Conservation (phyloP, 1,140 invertebrate species). For the Drosophila orena region DNA sequence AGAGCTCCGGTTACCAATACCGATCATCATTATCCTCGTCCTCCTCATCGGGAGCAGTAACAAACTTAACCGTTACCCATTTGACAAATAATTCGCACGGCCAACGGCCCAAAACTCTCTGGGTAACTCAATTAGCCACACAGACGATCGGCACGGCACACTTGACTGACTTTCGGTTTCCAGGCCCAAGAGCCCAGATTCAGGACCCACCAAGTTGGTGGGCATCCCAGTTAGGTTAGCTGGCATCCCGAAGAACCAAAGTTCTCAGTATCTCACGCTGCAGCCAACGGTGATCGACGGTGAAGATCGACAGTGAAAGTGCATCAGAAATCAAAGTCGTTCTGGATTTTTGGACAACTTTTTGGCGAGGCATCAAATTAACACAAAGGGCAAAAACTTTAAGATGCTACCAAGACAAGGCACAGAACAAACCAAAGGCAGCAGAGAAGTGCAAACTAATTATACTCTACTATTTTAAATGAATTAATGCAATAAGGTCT, state of each 20-base stretch:
- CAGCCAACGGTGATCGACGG: slow-evolving; percentile 32
- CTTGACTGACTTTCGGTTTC: slow-evolving; percentile 66
- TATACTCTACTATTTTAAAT: background rate
- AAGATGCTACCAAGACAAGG: slow-evolving; percentile 73
- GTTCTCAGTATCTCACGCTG: slow-evolving; percentile 72
- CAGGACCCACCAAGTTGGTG: slow-evolving; percentile 64
- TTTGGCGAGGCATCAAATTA: slow-evolving; percentile 75
- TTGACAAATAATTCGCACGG: slow-evolving; percentile 81
- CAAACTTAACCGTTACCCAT: slow-evolving; percentile 74
- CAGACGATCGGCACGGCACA: slow-evolving; percentile 49
- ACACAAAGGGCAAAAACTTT: slow-evolving; percentile 62
- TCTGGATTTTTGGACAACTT: slow-evolving; percentile 69
- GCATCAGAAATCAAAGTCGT: slow-evolving; percentile 76
- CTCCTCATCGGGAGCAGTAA: slow-evolving; percentile 44
- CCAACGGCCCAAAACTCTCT: slow-evolving; percentile 48
- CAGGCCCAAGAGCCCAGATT: slow-evolving; percentile 3
- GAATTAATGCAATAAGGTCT: background rate
- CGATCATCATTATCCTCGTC: slow-evolving; percentile 20
- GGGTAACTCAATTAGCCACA: slow-evolving; percentile 77
- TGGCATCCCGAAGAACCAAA: slow-evolving; percentile 12
- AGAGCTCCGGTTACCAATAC: slow-evolving; percentile 61
- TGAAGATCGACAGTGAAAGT: slow-evolving; percentile 65
- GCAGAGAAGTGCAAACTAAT: background rate
- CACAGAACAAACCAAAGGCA: slow-evolving; percentile 9
- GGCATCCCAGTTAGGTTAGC: slow-evolving; percentile 26